phyloP scores from a whole-genome alignment of 1,140 invertebrate species.

The Parapsyche elsis region DNA sequence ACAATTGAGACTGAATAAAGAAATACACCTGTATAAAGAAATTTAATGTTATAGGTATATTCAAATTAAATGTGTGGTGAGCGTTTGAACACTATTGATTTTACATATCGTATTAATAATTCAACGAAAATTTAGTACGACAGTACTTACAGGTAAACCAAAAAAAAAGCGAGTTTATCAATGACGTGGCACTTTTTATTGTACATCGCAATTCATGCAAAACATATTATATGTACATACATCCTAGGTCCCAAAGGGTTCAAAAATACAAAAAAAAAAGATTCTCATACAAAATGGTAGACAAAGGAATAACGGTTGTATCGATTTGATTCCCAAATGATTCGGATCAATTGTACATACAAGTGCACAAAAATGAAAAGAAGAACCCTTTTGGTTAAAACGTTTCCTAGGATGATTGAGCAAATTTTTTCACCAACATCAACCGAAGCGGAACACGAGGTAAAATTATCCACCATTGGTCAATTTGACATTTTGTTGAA shows the following conservation, averaged over 20 bases:
- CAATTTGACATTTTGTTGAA: too few relatives aligned
- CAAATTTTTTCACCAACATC: neutral
- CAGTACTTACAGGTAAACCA: too few relatives aligned
- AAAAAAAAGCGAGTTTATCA: too few relatives aligned
- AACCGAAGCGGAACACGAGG: too few relatives aligned
- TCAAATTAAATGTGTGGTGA: too few relatives aligned
- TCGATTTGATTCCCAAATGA: conserved; percentile 22
- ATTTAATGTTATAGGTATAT: too few relatives aligned
- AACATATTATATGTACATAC: neutral
- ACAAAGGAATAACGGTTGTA: conserved; percentile 15
- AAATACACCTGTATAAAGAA: too few relatives aligned
- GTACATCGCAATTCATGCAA: neutral
- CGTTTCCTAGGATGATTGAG: neutral
- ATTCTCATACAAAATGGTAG: neutral
- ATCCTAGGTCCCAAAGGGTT: conserved; percentile 7
- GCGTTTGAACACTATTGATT: too few relatives aligned
- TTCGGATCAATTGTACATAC: conserved; percentile 16
- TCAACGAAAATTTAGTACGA: too few relatives aligned
- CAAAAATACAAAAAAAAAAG: neutral
- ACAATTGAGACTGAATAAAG: too few relatives aligned
- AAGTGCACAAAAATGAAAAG: neutral
- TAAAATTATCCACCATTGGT: too few relatives aligned
- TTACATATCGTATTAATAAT: too few relatives aligned
- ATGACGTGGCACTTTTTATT: neutral
- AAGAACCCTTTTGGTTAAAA: neutral